Percentiles rank a stretch among this genome's conserved stretches.
These are phyloP conservation scores for Capromys pilorides DNA, from an alignment of 2,797 vertebrate species.

Conservation along the genomic window DNA sequence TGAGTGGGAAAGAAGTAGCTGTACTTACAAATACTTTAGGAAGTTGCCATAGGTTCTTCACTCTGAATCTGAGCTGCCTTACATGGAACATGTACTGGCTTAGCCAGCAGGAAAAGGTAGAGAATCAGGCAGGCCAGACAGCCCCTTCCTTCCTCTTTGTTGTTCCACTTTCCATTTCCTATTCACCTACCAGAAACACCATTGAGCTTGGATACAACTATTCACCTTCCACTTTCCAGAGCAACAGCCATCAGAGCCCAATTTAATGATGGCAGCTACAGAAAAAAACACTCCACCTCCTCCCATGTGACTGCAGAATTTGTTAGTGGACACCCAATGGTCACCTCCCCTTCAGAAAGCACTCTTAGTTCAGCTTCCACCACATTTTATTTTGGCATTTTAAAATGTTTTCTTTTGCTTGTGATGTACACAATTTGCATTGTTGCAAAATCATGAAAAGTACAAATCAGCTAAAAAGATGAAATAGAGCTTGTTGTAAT, in stretches of 20 bases:
- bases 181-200: background rate
- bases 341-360: background rate
- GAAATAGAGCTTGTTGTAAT: background rate
- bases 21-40: background rate
- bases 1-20: background rate
- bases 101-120: background rate
- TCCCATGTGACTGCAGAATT: rapidly evolving
- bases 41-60: background rate
- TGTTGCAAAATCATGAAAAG: background rate
- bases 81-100: background rate
- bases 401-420: background rate
- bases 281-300: background rate
- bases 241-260: background rate
- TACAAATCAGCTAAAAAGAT: slow-evolving; percentile 16
- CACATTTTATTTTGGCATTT: background rate
- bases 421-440: background rate
- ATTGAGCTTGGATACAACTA: background rate
- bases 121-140: background rate
- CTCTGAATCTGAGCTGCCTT: background rate
- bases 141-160: background rate
- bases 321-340: rapidly evolving
- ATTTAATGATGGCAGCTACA: background rate
- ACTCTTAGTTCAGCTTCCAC: background rate
- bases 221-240: background rate
- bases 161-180: no score